phyloP scores from a whole-genome alignment of 2,113 vertebrate genomes.

The Passer montanus region DNA sequence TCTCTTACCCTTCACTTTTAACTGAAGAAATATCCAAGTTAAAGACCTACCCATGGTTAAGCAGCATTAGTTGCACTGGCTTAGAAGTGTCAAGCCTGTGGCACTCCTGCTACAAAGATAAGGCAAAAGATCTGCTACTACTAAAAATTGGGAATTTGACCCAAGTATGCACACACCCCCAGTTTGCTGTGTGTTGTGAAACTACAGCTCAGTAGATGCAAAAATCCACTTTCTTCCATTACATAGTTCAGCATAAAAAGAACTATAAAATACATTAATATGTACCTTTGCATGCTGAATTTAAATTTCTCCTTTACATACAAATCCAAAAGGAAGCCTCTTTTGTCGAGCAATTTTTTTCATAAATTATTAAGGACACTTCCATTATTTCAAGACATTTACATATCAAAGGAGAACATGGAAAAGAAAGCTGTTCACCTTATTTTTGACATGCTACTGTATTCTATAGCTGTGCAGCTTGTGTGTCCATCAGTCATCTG shows the following conservation, averaged over 20 bases:
- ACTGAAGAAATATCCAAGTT: not conserved
- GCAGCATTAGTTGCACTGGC: not conserved
- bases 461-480: slow-evolving; percentile 89
- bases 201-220: not conserved
- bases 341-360: not conserved
- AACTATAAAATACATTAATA: not conserved
- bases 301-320: not conserved
- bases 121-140: not conserved
- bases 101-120: not conserved
- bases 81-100: not conserved
- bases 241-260: not conserved
- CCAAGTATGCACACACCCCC: not conserved
- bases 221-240: not conserved
- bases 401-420: not conserved
- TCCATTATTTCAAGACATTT: not conserved
- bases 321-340: not conserved
- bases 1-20: not conserved
- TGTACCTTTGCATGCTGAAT: not conserved
- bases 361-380: not conserved
- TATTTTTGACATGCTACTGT: slow-evolving; percentile 90
- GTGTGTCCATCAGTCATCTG: slow-evolving; percentile 98
- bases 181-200: not conserved
- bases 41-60: not conserved
- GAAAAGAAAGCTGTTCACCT: slow-evolving; percentile 77
- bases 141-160: not conserved